Conservation (phyloP, 2,113 vertebrate species). For the Ciconia stormi region DNA sequence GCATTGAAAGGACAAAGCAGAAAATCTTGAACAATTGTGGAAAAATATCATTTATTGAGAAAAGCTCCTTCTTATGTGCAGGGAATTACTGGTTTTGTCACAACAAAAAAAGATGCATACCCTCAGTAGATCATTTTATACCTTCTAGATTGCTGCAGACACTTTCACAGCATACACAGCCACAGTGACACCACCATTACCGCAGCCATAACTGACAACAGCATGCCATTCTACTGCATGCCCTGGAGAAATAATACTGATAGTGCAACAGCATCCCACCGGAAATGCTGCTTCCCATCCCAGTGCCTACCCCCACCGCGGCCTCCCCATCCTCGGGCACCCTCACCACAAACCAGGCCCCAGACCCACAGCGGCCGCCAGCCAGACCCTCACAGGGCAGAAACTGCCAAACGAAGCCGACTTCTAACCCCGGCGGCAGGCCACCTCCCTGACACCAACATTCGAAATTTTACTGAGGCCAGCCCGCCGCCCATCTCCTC, state of each 20-base stretch:
- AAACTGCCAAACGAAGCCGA: neutral
- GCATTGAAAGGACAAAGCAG: neutral
- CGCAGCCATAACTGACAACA: neutral
- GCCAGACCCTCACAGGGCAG: neutral
- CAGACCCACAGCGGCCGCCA: neutral
- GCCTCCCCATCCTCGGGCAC: neutral
- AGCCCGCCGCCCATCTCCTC: neutral
- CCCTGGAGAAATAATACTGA: neutral
- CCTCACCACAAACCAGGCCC: neutral
- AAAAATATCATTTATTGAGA: neutral
- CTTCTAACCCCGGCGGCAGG: neutral
- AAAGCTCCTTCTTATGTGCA: neutral
- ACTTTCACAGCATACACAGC: neutral
- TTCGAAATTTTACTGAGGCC: fast-evolving
- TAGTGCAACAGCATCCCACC: neutral
- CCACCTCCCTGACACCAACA: neutral
- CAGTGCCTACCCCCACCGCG: neutral
- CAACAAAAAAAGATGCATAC: fast-evolving
- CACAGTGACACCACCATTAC: fast-evolving
- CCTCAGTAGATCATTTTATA: too few species aligned
- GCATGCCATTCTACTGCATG: fast-evolving
- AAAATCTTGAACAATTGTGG: neutral
- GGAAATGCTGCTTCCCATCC: neutral
- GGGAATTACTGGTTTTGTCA: neutral
- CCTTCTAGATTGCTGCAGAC: too few species aligned